Evolutionary conservation across 2,113 vertebrate genomes (phyloP), one percentile per base, ranked within the genome.

Genomic region (Nycticebus coucang): DNA sequence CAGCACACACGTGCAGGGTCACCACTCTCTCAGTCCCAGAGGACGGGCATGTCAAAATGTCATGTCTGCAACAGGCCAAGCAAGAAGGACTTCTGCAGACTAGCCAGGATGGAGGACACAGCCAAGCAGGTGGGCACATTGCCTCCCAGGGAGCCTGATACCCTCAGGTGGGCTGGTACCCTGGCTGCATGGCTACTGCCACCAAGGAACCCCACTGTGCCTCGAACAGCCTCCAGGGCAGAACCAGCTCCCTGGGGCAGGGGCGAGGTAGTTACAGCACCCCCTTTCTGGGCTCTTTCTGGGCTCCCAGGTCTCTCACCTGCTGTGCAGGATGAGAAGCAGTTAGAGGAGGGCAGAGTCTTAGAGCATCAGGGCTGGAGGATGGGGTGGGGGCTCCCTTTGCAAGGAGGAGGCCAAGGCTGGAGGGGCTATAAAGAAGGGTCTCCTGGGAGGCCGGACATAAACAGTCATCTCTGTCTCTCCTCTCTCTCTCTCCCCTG

Each of bases 71-170:
- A 15, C 5, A 28, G 53, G 68, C 53, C 9, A 77, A 33, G 55
- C 37, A 66, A 87, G 50, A 75, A 59, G 55, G 53, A 55, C 33
- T 53, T 80, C 28, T 41, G 7, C 17, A 69, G 30, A 37, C 28
- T 53, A 94, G 37, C 28, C n/a, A 75, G 85, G 41, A 75, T 59
- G 53, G 22, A 37, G 55, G 24, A 45, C 28, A 37, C 26, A 95
- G 30, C 28, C 68, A 53, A 37, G 45, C 35, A 41, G 15, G 33
- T 50, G 50, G 45, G 28, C n/a, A 22, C 18, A 1, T 14, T 62
- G 18, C 26, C 45, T 82, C 33, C 30, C 50, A 55, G 33, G 33
- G 13, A 69, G 28, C 9, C 21, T 24, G 12, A 26, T 19, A 15
- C 50, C n/a, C 59, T 87, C 41, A 18, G 11, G 15, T 33, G 50